Evolutionary conservation across 2,888 invertebrate species (phyloP).

Genomic region (Dilophus febrilis): DNA sequence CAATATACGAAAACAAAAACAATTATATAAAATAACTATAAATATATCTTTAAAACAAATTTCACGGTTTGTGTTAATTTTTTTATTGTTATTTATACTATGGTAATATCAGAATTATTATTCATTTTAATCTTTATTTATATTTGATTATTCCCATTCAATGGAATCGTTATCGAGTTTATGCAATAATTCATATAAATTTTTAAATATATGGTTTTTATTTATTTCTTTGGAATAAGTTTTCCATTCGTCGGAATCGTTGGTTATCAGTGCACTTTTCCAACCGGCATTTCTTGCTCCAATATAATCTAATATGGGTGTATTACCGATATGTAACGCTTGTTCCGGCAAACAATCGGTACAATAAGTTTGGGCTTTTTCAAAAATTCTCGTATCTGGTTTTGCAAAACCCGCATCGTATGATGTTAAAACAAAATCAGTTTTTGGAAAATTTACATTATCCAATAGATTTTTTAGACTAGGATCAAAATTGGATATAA

Average conservation of each 20-base stretch:
- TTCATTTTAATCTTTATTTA: too few species aligned
- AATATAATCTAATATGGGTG: conserved; percentile 51
- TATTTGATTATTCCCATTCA: neutral
- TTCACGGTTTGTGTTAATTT: too few species aligned
- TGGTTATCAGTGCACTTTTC: conserved; percentile 33
- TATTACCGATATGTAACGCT: conserved; percentile 73
- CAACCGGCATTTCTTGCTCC: conserved; percentile 60
- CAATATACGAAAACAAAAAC: too few species aligned
- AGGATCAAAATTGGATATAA: conserved; percentile 83
- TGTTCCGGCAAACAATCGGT: conserved; percentile 32
- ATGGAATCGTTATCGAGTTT: conserved; percentile 2
- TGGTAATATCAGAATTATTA: too few species aligned
- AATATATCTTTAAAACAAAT: too few species aligned
- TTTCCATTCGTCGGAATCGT: conserved; percentile 6
- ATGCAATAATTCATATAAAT: conserved; percentile 15
- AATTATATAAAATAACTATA: too few species aligned
- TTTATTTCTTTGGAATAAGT: conserved; percentile 5
- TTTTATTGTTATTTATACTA: too few species aligned
- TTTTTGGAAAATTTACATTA: conserved; percentile 44
- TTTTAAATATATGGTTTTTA: conserved; percentile 14
- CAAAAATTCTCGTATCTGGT: conserved; percentile 21
- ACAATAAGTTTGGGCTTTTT: conserved; percentile 33
- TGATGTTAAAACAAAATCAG: conserved; percentile 67
- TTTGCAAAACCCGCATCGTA: conserved; percentile 44
- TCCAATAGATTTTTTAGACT: conserved; percentile 49